These are phyloP conservation scores for Exocentrus adspersus DNA, from an alignment of 2,888 invertebrate species.

Conservation along the genomic window DNA sequence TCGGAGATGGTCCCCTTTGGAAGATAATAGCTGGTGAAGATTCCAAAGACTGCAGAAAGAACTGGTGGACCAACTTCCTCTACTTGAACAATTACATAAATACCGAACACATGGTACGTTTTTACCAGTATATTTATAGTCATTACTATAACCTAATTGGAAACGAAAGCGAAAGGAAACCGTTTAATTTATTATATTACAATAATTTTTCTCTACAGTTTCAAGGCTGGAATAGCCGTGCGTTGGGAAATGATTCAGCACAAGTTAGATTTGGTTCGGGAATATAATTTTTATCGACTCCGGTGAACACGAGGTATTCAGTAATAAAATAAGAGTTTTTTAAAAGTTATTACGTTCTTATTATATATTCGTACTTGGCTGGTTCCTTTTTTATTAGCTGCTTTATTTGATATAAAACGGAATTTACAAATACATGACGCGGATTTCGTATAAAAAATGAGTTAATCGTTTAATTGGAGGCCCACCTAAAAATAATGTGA, in stretches of 20 bases:
- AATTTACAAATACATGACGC: too few species aligned
- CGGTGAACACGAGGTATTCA: too few species aligned
- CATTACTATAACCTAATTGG: slow-evolving; percentile 1
- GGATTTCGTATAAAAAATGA: too few species aligned
- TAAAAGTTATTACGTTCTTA: too few species aligned
- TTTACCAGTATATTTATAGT: not conserved
- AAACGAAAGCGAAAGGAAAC: slow-evolving; percentile 15
- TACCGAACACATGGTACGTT: slow-evolving; percentile 68
- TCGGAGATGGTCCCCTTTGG: slow-evolving; percentile 72
- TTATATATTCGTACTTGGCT: too few species aligned
- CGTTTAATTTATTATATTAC: not conserved
- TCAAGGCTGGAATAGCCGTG: slow-evolving; percentile 12
- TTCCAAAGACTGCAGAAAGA: slow-evolving; percentile 66
- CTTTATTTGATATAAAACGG: too few species aligned
- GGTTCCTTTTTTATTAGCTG: too few species aligned
- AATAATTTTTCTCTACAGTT: not conserved
- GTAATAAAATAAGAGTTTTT: too few species aligned
- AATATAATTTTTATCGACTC: not conserved
- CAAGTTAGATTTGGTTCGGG: not conserved
- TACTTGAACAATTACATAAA: slow-evolving; percentile 72
- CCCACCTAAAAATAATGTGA: too few species aligned
- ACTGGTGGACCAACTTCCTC: slow-evolving; percentile 73
- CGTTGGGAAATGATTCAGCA: slow-evolving; percentile 17
- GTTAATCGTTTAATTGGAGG: too few species aligned
- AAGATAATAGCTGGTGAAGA: slow-evolving; percentile 65